Base-by-base conservation (phyloP, 2,797 vertebrate species). In the Otolemur crassicaudatus region DNA sequence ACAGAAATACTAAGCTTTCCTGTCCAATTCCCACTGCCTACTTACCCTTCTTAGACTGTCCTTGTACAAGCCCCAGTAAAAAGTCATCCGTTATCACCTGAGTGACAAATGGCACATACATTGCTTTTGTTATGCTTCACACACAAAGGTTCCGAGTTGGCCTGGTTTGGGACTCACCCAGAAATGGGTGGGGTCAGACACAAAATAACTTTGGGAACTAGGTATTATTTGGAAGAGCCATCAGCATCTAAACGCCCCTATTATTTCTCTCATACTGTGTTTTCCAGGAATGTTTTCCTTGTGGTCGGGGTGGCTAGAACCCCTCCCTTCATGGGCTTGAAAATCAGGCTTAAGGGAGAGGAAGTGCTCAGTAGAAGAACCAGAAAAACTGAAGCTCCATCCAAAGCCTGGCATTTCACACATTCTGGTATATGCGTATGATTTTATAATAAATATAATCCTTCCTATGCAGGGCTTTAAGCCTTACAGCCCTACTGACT, bases 61-160 rank as follows among this genome's bases (percentile, higher is more conserved):
- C 13, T 82, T 82, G 29, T 31, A 43, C 63, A 19, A 7, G 8
- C 58, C 43, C 58, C 17, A 20, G 58, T 19, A 31, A 43, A 61
- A 43, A 82, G 56, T 63, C 27, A 86, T 75, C 49, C 70, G 75
- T 61, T 4, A 58, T 83, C 65, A 80, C 43, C 34, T 79, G 43
- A 63, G 56, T 85, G 79, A 88, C 23, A 65, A 40, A 60, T 2
- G 16, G 67, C 63, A 69, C 40, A 85, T 4, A 8, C 25, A 13
- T 70, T 37, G 37, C 58, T 92, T 93, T 79, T 85, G 11, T 72
- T 91, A 88, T 37, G 43, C 34, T 82, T 97, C 43, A 53, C 80
- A 72, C 0, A 82, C 20, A 88, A 67, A 76, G 92, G 27, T 43
- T 84, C 17, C 76, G 75, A 56, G 6, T 20, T 91, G 58, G 14